A percentile compares a stretch with the other conserved stretches of the same genome.
Evolutionary conservation across 2,888 invertebrate species (phyloP).

Genomic region (Tetragnatha montana): DNA sequence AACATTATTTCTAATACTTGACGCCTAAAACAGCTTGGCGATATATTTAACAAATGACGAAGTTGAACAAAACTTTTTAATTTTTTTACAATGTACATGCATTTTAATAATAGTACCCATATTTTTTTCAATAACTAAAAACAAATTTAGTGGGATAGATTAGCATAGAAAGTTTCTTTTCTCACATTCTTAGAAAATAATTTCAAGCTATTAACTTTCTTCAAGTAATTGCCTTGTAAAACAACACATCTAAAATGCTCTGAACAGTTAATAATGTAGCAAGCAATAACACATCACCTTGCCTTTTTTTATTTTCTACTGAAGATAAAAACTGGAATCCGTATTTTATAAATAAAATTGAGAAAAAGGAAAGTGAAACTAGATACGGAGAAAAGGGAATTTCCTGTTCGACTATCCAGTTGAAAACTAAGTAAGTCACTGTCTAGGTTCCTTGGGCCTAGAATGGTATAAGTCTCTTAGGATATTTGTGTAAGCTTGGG

Average conservation of each 20-base stretch:
- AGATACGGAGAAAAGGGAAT: constrained; percentile 43
- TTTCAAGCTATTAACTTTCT: no score
- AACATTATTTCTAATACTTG: no score
- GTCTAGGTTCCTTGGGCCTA: neutral
- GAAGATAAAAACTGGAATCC: constrained; percentile 3
- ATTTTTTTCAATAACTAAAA: no score
- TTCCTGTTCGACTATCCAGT: constrained; percentile 23
- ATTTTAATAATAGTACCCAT: no score
- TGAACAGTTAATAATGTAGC: neutral
- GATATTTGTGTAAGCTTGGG: neutral
- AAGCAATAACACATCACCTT: neutral
- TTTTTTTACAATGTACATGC: no score
- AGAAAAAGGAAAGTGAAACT: constrained; percentile 7
- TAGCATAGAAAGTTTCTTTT: no score
- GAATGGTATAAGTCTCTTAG: neutral
- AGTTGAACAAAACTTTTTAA: no score
- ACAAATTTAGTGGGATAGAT: no score
- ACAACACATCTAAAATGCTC: neutral
- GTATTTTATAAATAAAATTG: constrained; percentile 5
- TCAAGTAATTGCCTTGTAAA: no score
- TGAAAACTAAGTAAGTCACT: constrained; percentile 39
- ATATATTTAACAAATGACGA: no score
- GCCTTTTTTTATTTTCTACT: neutral
- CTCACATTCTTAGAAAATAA: no score
- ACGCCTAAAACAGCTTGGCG: no score